A percentile compares a stretch with the other conserved stretches of the same genome.
Conservation (phyloP, 1,140 invertebrate species). For the Anthonomus grandis region DNA sequence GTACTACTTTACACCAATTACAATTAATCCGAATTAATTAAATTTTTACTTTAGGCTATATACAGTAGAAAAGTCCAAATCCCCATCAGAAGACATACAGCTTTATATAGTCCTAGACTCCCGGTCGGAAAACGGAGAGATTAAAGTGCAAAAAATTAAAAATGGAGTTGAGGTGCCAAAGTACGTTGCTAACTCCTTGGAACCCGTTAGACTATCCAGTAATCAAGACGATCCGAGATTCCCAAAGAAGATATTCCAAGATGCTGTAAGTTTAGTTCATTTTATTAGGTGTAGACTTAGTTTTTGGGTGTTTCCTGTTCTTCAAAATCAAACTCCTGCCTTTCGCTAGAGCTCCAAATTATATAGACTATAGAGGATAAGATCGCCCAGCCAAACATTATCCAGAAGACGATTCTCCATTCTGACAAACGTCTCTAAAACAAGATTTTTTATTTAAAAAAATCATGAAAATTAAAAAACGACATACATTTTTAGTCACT, state of each 20-base stretch:
- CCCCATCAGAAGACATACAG: conserved; percentile 38
- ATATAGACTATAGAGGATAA: too few species aligned
- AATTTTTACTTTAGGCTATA: conserved; percentile 33
- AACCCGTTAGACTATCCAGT: conserved; percentile 50
- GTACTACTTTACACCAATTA: conserved; percentile 16
- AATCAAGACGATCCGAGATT: conserved; percentile 51
- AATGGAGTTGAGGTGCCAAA: conserved; percentile 45
- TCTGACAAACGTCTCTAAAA: too few species aligned
- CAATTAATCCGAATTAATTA: background rate
- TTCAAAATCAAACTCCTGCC: too few species aligned
- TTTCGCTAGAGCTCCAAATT: too few species aligned
- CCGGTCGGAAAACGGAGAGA: conserved; percentile 29
- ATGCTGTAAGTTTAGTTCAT: conserved; percentile 35
- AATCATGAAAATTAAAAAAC: too few species aligned
- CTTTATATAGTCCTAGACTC: conserved; percentile 44
- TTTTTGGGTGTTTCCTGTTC: too few species aligned
- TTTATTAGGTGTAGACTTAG: too few species aligned
- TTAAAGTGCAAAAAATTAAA: conserved; percentile 37
- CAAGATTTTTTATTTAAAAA: too few species aligned
- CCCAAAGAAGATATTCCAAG: conserved; percentile 48
- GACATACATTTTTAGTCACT: conserved; percentile 8
- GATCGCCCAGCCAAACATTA: too few species aligned
- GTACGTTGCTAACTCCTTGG: conserved; percentile 53
- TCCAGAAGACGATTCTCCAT: too few species aligned
- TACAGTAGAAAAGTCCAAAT: conserved; percentile 27